Percentiles rank a stretch among this genome's conserved stretches.
Conservation (phyloP, 2,888 invertebrate species). For the Drosophila colorata region DNA sequence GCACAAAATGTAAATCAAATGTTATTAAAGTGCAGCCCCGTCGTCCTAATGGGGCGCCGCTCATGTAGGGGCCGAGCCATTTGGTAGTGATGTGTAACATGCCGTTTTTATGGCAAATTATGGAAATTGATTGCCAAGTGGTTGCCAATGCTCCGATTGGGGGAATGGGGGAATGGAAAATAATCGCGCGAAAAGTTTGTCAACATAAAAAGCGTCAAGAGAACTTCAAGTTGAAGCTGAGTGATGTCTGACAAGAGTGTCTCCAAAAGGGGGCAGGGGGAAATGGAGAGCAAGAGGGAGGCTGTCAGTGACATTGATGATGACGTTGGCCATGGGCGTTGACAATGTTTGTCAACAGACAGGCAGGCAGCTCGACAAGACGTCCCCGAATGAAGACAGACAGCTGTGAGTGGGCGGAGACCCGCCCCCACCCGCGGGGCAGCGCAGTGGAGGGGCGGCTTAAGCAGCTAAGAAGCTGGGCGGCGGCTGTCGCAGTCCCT, state of each 20-base stretch:
- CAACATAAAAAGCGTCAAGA: constrained; percentile 46
- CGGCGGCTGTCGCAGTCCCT: constrained; percentile 13
- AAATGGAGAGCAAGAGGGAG: neutral
- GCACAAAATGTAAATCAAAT: constrained; percentile 73
- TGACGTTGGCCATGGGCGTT: constrained; percentile 71
- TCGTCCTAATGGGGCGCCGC: constrained; percentile 58
- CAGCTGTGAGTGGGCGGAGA: constrained; percentile 16
- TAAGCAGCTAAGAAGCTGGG: constrained; percentile 24
- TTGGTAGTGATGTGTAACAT: constrained; percentile 56
- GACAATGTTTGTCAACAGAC: constrained; percentile 74
- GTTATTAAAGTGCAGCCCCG: constrained; percentile 63
- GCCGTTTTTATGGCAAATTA: constrained; percentile 76
- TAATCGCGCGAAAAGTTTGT: constrained; percentile 63
- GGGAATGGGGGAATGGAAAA: constrained; percentile 33
- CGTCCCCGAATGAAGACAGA: constrained; percentile 30
- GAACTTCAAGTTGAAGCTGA: constrained; percentile 61
- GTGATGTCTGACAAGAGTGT: constrained; percentile 55
- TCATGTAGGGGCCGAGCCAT: constrained; percentile 3
- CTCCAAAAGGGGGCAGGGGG: neutral
- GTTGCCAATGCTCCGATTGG: constrained; percentile 12
- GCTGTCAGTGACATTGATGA: constrained; percentile 72
- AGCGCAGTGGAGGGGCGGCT: neutral
- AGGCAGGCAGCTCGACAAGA: constrained; percentile 29
- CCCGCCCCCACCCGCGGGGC: neutral
- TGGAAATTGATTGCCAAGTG: constrained; percentile 75